Conservation (phyloP, 2,888 invertebrate genomes). For the Trichopoda pennipes region DNA sequence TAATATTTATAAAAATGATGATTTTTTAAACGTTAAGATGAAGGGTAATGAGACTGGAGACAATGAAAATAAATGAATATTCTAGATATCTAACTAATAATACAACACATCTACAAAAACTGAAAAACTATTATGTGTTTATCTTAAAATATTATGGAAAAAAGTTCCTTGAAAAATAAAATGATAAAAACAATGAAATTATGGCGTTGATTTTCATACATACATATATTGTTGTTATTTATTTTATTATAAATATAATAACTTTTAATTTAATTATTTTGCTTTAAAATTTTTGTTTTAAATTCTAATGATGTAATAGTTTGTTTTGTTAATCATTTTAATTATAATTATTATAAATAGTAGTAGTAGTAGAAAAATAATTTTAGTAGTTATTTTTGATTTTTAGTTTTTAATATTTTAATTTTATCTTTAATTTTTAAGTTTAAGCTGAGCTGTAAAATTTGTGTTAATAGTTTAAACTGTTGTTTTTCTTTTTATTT, state of each 20-base stretch:
- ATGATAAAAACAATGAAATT: constrained; percentile 44
- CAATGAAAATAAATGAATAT: constrained; percentile 13
- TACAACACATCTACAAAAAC: constrained; percentile 42
- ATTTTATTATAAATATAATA: constrained; percentile 9
- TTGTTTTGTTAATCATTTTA: constrained; percentile 38
- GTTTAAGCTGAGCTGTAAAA: constrained; percentile 39
- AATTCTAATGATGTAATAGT: constrained; percentile 46
- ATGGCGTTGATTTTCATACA: constrained; percentile 60
- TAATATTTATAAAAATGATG: constrained; percentile 35
- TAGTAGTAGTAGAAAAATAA: constrained; percentile 63
- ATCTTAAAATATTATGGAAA: constrained; percentile 11
- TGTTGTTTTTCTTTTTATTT: no score
- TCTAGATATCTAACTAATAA: constrained; percentile 34
- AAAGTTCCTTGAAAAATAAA: constrained; percentile 26
- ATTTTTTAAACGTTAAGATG: constrained; percentile 29
- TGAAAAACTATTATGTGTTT: constrained; percentile 11
- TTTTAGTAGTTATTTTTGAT: constrained; percentile 58
- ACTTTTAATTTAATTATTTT: constrained; percentile 35
- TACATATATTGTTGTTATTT: constrained; percentile 13
- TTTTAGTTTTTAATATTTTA: constrained; percentile 37
- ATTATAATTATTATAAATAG: constrained; percentile 32
- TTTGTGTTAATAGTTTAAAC: constrained; percentile 46
- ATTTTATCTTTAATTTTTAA: constrained; percentile 42
- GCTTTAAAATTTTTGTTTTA: constrained; percentile 28
- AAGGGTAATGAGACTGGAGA: constrained; percentile 40